Conservation (phyloP, 2,797 vertebrate species). For the Myripristis murdjan region DNA sequence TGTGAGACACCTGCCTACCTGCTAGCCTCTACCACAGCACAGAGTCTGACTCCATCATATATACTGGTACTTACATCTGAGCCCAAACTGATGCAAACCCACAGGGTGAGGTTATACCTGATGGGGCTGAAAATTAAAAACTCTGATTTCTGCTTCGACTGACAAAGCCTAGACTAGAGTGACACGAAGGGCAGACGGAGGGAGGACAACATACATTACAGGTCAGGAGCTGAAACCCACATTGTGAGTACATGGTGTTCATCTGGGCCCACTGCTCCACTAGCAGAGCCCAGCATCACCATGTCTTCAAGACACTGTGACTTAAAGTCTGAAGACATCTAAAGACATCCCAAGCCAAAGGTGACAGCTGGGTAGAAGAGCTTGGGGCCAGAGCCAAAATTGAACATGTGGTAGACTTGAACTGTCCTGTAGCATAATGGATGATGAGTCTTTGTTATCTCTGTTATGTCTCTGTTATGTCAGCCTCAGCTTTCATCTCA, state of each 20-base stretch:
- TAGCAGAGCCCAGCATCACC: constrained; percentile 7
- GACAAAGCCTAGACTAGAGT: neutral
- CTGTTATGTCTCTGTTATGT: constrained; percentile 68
- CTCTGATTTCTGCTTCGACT: too few species aligned
- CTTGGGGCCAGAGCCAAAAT: constrained; percentile 52
- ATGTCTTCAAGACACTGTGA: constrained; percentile 39
- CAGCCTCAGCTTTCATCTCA: constrained; percentile 72
- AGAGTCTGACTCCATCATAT: too few species aligned
- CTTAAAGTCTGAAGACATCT: constrained; percentile 47
- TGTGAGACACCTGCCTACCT: too few species aligned
- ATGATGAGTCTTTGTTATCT: constrained; percentile 74
- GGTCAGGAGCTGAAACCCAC: neutral
- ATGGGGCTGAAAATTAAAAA: too few species aligned
- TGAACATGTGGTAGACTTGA: constrained; percentile 67
- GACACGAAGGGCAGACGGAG: neutral
- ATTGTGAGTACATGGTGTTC: constrained; percentile 28
- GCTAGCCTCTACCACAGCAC: too few species aligned
- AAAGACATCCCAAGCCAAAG: constrained; percentile 53
- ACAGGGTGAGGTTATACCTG: too few species aligned
- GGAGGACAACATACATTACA: constrained; percentile 1
- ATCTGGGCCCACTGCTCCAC: constrained; percentile 18
- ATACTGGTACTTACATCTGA: too few species aligned
- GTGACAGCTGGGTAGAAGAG: constrained; percentile 58
- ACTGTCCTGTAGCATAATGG: constrained; percentile 68
- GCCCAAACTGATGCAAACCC: too few species aligned